phyloP scores from a whole-genome alignment of 2,113 vertebrate species.

The Cephalopterus ornatus region DNA sequence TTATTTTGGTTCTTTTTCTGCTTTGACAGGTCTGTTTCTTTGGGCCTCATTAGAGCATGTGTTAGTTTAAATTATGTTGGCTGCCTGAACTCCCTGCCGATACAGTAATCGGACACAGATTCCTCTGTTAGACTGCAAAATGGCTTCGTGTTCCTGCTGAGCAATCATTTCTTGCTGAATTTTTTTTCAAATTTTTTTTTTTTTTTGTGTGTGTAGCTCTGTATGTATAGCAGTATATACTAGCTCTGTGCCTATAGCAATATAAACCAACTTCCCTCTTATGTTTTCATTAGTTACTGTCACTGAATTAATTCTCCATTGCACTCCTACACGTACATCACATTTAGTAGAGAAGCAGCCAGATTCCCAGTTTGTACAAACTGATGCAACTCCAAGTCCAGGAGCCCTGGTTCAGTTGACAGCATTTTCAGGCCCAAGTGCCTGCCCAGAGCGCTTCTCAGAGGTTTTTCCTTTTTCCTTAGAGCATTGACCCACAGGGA shows the following conservation, averaged over 20 bases:
- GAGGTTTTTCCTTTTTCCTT: background rate
- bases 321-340: accelerated
- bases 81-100: background rate
- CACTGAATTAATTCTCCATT: background rate
- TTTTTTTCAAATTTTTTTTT: background rate
- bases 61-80: background rate
- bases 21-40: background rate
- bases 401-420: background rate
- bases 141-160: background rate
- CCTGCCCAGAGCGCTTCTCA: background rate
- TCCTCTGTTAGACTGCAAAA: background rate
- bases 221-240: background rate
- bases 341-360: background rate
- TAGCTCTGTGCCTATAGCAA: background rate
- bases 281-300: background rate
- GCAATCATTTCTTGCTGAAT: background rate
- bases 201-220: background rate
- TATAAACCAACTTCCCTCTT: background rate
- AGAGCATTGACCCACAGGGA: background rate
- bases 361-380: background rate
- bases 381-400: background rate
- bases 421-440: background rate
- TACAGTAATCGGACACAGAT: background rate
- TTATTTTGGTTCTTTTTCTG: background rate
- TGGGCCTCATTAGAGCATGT: background rate